These are phyloP conservation scores for Odontomachus brunneus DNA, from an alignment of 1,140 invertebrate species.

Conservation along the genomic window DNA sequence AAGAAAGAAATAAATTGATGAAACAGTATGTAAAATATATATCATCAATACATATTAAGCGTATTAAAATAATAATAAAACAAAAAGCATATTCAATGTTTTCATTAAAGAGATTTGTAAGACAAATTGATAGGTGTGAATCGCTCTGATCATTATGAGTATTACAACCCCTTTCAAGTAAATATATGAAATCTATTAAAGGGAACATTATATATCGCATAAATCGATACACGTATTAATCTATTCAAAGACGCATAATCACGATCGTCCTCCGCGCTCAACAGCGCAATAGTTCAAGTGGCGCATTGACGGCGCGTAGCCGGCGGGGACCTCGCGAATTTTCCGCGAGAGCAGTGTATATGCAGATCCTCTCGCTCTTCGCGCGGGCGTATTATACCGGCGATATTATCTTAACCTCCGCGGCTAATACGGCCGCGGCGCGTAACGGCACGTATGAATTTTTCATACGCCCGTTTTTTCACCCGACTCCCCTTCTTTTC, in stretches of 20 bases:
- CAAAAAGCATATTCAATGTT: too few species aligned
- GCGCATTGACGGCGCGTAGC: conserved; percentile 3
- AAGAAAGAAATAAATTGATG: too few species aligned
- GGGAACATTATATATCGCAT: too few species aligned
- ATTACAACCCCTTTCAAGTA: too few species aligned
- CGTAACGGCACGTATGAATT: conserved; percentile 57
- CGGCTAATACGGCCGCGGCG: conserved; percentile 51
- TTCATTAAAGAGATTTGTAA: too few species aligned
- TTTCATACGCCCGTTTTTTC: conserved; percentile 47
- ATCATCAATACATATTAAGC: too few species aligned
- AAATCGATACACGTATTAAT: too few species aligned
- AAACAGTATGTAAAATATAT: too few species aligned
- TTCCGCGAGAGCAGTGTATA: conserved; percentile 27
- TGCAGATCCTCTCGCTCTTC: conserved; percentile 39
- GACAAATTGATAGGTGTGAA: too few species aligned
- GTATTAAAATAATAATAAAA: too few species aligned
- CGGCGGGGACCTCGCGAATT: conserved; percentile 29
- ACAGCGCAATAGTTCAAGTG: conserved; percentile 28
- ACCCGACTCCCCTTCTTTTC: not conserved
- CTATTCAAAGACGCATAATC: not conserved
- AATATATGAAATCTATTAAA: too few species aligned
- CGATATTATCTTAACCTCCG: conserved; percentile 56
- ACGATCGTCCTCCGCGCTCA: not conserved
- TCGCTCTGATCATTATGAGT: too few species aligned
- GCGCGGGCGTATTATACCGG: conserved; percentile 39